A percentile compares a stretch with the other conserved stretches of the same genome.
Conservation (phyloP, 2,888 invertebrate species). For the Sinhomidia bicolor region DNA sequence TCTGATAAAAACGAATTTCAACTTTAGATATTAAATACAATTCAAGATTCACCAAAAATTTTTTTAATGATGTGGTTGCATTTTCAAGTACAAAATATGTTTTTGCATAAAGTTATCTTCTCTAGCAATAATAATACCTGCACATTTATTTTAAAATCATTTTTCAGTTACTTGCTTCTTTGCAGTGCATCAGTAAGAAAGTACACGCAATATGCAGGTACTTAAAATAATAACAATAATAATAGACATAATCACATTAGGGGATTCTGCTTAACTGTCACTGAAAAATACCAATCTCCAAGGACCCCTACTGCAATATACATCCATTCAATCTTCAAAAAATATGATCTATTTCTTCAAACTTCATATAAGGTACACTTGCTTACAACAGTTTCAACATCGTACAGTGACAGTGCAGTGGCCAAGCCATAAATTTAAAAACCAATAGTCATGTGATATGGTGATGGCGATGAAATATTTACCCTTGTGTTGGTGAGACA, state of each 20-base stretch:
- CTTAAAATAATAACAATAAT: slow-evolving; percentile 23
- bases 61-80: too few species aligned
- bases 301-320: slow-evolving; percentile 53
- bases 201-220: not conserved
- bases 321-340: slow-evolving; percentile 29
- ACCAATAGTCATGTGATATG: slow-evolving; percentile 42
- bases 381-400: not conserved
- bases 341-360: slow-evolving; percentile 12
- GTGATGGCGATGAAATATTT: slow-evolving; percentile 47
- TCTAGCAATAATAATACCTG: too few species aligned
- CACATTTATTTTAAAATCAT: not conserved
- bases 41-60: too few species aligned
- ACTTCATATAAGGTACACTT: not conserved
- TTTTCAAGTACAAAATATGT: too few species aligned
- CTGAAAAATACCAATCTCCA: slow-evolving; percentile 17
- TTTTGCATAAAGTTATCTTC: too few species aligned
- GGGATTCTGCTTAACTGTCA: slow-evolving; percentile 28
- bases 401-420: not conserved
- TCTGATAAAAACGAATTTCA: too few species aligned
- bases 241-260: slow-evolving; percentile 23
- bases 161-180: too few species aligned
- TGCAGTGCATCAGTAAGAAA: not conserved
- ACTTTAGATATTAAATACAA: too few species aligned
- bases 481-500: slow-evolving; percentile 37
- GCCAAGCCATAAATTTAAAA: slow-evolving; percentile 40